These are phyloP conservation scores for Apis laboriosa DNA, from an alignment of 1,140 invertebrate species.

Conservation along the genomic window DNA sequence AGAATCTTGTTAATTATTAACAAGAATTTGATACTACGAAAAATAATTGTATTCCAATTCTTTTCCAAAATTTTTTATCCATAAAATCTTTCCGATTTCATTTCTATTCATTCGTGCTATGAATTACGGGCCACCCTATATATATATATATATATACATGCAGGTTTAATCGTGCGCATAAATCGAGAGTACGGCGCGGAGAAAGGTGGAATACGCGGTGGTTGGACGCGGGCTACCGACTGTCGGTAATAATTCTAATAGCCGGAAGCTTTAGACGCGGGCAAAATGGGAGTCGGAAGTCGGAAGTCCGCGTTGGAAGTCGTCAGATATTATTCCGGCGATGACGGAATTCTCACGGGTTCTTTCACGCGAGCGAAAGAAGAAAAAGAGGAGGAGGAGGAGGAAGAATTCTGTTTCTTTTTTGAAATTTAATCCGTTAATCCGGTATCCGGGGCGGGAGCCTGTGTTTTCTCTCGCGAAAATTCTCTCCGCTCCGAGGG, in stretches of 20 bases:
- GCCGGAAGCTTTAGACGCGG: slow-evolving; percentile 5
- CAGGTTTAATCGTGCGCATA: slow-evolving; percentile 5
- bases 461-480: not conserved
- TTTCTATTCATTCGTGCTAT: not conserved
- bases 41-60: too few species aligned
- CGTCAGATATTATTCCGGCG: not conserved
- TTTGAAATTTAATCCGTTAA: slow-evolving; percentile 4
- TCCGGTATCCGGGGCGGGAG: not conserved
- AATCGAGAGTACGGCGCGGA: not conserved
- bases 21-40: too few species aligned
- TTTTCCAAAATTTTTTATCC: not conserved
- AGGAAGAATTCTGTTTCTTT: not conserved
- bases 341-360: not conserved
- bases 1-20: too few species aligned
- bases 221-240: not conserved
- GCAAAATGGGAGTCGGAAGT: slow-evolving; percentile 10
- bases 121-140: not conserved
- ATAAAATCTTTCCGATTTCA: not conserved
- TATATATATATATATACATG: too few species aligned
- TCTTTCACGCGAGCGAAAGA: not conserved
- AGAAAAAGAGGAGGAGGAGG: too few species aligned
- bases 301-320: not conserved
- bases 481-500: not conserved
- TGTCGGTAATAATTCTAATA: slow-evolving; percentile 2
- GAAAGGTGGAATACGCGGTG: not conserved